Conservation (phyloP, 2,888 invertebrate species). For the Cosmia trapezina region DNA sequence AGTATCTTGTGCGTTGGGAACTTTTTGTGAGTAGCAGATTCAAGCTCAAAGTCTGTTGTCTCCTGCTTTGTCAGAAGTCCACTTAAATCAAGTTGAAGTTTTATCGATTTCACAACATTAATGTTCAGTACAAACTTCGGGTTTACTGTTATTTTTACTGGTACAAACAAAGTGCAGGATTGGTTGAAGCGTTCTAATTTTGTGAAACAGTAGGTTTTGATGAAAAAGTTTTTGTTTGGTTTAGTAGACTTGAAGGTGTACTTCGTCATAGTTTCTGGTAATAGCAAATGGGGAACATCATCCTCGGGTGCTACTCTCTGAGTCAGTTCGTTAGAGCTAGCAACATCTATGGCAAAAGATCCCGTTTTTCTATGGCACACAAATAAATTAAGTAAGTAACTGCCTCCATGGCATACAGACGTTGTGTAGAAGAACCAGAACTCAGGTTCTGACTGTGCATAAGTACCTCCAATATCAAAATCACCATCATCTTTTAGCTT, state of each 20-base stretch:
- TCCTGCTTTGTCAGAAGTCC: conserved; percentile 71
- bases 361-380: conserved; percentile 77
- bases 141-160: conserved; percentile 73
- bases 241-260: conserved; percentile 71
- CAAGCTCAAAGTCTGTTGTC: conserved; percentile 77
- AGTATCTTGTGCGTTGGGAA: conserved; percentile 80
- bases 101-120: conserved; percentile 74
- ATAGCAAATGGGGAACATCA: conserved; percentile 54
- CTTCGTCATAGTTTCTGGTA: conserved; percentile 66
- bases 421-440: conserved; percentile 83
- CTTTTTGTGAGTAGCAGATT: conserved; percentile 72
- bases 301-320: conserved; percentile 44
- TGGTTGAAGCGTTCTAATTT: conserved; percentile 62
- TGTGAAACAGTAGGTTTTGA: conserved; percentile 78
- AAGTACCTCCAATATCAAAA: conserved; percentile 84
- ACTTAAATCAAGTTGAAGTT: conserved; percentile 76
- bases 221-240: conserved; percentile 73
- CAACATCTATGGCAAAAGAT: conserved; percentile 74
- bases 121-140: conserved; percentile 70
- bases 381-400: conserved; percentile 80
- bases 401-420: conserved; percentile 74
- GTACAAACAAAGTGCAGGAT: conserved; percentile 73
- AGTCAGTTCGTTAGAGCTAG: conserved; percentile 66
- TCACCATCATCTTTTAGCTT: conserved; percentile 72
- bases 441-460: conserved; percentile 72